Base-by-base conservation (phyloP, 2,888 invertebrate species). In the Hirtodrosophila duncani region DNA sequence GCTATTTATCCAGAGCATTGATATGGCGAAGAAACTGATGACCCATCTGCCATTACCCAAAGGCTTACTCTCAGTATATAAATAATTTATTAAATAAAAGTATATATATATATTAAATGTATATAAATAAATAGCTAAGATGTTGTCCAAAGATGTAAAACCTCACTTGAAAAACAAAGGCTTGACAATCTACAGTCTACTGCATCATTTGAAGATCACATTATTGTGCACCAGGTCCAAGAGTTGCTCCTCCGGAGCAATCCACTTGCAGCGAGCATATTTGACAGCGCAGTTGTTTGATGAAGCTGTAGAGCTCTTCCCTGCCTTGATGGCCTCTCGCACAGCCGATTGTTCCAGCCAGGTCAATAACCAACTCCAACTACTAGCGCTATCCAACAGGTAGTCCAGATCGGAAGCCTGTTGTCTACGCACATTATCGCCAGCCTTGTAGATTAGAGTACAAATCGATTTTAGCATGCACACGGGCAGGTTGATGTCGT, bases 391-490 rank as follows among this genome's bases (percentile, higher is more conserved):
- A 63, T 89, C 88, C 5, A 90, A 74, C 27, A 90, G 86, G 77
- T 89, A 88, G 55, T 89, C 88, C 3, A 83, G 59, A 51, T 88
- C 89, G 1, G 85, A 83, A 2, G 87, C 88, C 16, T 79, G 64
- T 1, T 88, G 88, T 7, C 38, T 68, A 0, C 68, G 67, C 8
- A 67, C 67, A 14, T 58, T 86, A 0, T 66, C 74, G 1, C 84
- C 78, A 0, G 89, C 85, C 1, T 83, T 85, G 50, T 88, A 85
- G 3, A 89, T 86, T 9, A 87, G 78, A 45, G 87, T 84, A 60
- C 92, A 92, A 17, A 91, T 84, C 1, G 89, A 88, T 58, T 90
- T 88, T 78, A 91, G 91, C 80, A 90, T 84, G 67, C 92, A 92
- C 1, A 89, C 88, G 0, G 89, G 88, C 1, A 91, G 86, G 78